phyloP scores from a whole-genome alignment of 2,113 vertebrate species.

The Loxodonta africana region DNA sequence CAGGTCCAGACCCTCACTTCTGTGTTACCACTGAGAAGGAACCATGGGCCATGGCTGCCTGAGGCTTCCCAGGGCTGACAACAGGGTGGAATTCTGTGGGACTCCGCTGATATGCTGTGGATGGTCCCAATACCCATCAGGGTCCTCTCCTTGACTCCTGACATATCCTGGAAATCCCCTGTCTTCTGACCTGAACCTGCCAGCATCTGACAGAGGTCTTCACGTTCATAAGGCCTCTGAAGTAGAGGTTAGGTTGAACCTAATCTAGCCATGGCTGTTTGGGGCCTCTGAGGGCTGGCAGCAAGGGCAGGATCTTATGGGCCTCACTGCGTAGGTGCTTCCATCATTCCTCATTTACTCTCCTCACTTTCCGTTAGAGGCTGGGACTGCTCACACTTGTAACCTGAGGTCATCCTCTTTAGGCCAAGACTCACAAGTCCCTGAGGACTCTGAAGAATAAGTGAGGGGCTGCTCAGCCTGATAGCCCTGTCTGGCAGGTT shows the following conservation, averaged over 20 bases:
- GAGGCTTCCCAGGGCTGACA: not conserved
- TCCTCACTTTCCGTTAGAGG: not conserved
- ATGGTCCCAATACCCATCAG: too few relatives aligned
- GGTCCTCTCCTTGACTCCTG: not conserved
- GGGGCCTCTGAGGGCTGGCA: not conserved
- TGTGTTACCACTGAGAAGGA: not conserved
- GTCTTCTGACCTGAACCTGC: not conserved
- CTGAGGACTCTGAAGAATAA: not conserved
- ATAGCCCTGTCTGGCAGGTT: not conserved
- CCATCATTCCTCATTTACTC: not conserved
- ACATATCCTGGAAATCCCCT: not conserved
- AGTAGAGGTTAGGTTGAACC: not conserved
- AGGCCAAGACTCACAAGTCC: not conserved
- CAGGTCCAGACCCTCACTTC: not conserved
- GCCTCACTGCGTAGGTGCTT: too few relatives aligned
- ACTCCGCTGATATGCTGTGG: too few relatives aligned
- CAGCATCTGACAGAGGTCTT: not conserved
- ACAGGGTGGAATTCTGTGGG: fast-evolving
- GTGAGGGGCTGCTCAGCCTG: not conserved
- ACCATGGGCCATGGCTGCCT: not conserved
- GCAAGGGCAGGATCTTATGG: too few relatives aligned
- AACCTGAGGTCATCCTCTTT: not conserved
- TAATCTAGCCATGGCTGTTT: not conserved
- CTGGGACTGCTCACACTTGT: not conserved
- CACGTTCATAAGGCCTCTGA: not conserved